Conservation (phyloP, 2,888 invertebrate genomes). For the Vannuccia rotundouncinata region DNA sequence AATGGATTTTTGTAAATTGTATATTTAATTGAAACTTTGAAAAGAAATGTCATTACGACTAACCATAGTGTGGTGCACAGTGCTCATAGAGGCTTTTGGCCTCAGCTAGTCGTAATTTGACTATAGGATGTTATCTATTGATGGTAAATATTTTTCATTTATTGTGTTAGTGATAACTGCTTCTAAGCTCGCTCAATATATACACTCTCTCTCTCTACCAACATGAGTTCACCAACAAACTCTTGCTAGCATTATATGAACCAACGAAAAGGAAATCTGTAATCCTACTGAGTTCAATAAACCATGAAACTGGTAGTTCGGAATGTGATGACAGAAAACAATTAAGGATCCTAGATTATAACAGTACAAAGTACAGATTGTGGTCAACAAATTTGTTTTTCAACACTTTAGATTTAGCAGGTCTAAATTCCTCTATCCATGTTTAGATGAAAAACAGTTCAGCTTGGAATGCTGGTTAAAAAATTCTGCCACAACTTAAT, state of each 20-base stretch:
- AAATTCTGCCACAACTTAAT: too few species aligned
- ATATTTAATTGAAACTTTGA: too few species aligned
- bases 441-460: not conserved
- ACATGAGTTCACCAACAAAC: not conserved
- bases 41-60: too few species aligned
- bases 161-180: too few species aligned
- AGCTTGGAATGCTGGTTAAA: slow-evolving; percentile 1
- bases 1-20: too few species aligned
- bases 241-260: not conserved
- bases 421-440: not conserved
- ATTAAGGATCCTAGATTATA: not conserved
- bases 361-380: not conserved
- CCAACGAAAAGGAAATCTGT: not conserved
- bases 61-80: too few species aligned
- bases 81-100: slow-evolving; percentile 1
- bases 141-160: too few species aligned
- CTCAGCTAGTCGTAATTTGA: too few species aligned
- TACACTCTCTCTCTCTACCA: too few species aligned
- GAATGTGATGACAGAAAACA: not conserved
- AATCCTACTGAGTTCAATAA: not conserved
- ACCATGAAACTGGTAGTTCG: not conserved
- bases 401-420: not conserved
- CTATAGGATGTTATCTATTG: too few species aligned
- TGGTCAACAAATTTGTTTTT: not conserved
- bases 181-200: too few species aligned